Base-by-base conservation (phyloP, 2,888 invertebrate species). In the Limnephilus lunatus region DNA sequence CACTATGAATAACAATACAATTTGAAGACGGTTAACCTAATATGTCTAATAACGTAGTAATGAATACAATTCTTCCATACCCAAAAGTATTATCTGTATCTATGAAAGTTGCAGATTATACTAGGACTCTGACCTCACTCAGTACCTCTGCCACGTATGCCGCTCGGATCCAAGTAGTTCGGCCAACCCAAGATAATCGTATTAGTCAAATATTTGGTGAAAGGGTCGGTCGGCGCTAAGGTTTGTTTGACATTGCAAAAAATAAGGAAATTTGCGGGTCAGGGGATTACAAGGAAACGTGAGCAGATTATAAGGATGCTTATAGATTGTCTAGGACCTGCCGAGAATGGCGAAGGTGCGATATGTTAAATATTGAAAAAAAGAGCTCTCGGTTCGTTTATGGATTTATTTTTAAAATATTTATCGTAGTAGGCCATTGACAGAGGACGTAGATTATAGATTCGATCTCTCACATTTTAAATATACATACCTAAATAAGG, bases 131-230 rank as follows among this genome's bases (percentile, higher is more conserved):
- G 85, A 85, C 85, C 85, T 85, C 85, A 39, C 85, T 85, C 85
- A 44, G 85, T 85, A 44, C 85, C 85, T 85, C 35, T 35, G 85
- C 85, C 85, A 85, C 44, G 85, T 85, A 85, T 85, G 85, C 39
- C 39, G 85, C 39, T 85, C 32, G n/a, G 85, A 39, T n/a, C 39
- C 44, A 25, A 85, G 85, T 85, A 85, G 85, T 85, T 85, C 44
- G 85, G 85, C 85, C 39, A 35, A 39, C 85, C 85, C 85, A 7
- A 39, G 39, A 85, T 85, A 85, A 85, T 85, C 85, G 85, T 85
- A 85, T 85, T 85, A 85, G 85, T 35, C 85, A 85, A 85, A 85
- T 85, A 85, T 85, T 85, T 85, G 85, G 85, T 85, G 85, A 85
- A 85, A 85, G 85, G 85, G 85, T 85, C 53, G 53, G 53, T 25